phyloP scores from a whole-genome alignment of 2,888 invertebrate genomes.

The Phalera bucephala region DNA sequence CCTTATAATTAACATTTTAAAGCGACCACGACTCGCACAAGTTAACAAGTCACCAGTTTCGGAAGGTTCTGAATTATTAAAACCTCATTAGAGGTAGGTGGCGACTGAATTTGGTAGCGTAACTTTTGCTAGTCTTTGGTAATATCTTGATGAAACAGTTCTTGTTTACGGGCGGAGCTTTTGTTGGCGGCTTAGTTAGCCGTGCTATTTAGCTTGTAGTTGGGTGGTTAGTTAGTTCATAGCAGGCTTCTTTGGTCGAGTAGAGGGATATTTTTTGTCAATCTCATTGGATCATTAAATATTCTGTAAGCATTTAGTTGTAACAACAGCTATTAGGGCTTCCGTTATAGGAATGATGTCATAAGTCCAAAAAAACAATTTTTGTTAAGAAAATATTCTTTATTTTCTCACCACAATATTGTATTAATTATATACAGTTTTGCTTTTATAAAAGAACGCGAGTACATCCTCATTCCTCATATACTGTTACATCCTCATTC shows the following conservation, averaged over 20 bases:
- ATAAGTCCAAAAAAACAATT: no score
- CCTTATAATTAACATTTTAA: conserved; percentile 42
- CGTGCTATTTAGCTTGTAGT: conserved; percentile 6
- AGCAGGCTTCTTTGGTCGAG: not conserved
- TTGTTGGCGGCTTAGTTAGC: conserved; percentile 17
- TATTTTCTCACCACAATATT: no score
- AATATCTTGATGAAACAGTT: conserved; percentile 15
- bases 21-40: conserved; percentile 24
- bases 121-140: conserved; percentile 23
- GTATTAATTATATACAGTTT: no score
- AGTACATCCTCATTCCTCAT: no score
- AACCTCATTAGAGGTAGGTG: conserved; percentile 32
- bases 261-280: no score
- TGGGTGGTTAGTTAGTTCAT: not conserved
- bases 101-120: conserved; percentile 21
- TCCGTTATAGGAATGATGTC: no score
- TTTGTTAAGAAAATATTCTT: no score
- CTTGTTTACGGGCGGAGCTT: conserved; percentile 12
- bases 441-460: no score
- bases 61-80: conserved; percentile 37
- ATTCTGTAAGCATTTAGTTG: no score
- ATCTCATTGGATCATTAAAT: no score
- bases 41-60: conserved; percentile 33
- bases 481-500: no score
- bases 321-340: no score